Evolutionary conservation across 2,888 invertebrate species (phyloP).

Genomic region (Eulithis prunata): DNA sequence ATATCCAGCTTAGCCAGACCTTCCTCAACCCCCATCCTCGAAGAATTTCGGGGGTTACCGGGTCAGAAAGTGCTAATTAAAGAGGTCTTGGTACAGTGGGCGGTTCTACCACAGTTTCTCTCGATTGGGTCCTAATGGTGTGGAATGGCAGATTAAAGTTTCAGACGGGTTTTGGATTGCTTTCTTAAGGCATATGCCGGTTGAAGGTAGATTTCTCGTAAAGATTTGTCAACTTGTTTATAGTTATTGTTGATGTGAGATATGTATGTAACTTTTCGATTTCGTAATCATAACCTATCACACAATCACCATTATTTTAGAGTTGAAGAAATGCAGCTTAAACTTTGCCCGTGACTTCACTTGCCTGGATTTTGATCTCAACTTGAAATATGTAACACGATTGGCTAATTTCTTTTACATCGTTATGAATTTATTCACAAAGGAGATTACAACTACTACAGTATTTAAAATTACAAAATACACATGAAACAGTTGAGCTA

Average conservation of each 20-base stretch:
- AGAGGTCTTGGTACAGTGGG: conserved; percentile 53
- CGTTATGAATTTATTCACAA: too few species aligned
- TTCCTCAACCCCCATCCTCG: conserved; percentile 28
- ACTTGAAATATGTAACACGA: too few species aligned
- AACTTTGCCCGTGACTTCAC: too few species aligned
- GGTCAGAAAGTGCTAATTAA: conserved; percentile 50
- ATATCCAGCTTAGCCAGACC: conserved; percentile 45
- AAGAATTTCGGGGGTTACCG: conserved; percentile 33
- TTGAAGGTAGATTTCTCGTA: conserved; percentile 7
- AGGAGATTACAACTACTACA: too few species aligned
- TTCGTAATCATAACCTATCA: too few species aligned
- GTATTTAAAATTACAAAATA: too few species aligned
- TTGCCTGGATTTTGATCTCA: too few species aligned
- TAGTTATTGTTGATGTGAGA: background rate
- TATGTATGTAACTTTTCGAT: too few species aligned
- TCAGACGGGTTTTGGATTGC: conserved; percentile 49
- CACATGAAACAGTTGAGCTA: too few species aligned
- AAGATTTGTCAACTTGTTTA: background rate
- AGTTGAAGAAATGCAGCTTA: too few species aligned
- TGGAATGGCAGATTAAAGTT: conserved; percentile 67
- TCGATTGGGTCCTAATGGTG: conserved; percentile 67
- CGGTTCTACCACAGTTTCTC: conserved; percentile 55
- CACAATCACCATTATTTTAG: too few species aligned
- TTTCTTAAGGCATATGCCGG: conserved; percentile 37
- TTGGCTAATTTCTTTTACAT: too few species aligned